Base-by-base conservation (phyloP, 2,888 invertebrate species). In the Caenorhabditis sp. region DNA sequence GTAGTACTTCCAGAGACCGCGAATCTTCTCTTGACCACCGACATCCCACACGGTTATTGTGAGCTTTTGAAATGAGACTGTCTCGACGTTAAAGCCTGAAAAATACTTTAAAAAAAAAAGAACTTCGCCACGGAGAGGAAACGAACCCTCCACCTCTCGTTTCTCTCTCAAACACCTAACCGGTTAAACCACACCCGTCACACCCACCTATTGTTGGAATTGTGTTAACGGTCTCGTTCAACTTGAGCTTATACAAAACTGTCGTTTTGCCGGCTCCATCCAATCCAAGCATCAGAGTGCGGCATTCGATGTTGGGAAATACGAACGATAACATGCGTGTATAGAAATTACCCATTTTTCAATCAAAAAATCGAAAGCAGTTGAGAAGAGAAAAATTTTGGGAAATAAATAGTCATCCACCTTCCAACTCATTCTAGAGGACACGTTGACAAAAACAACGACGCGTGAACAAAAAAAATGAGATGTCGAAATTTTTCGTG, bases 21-120 rank as follows among this genome's bases (percentile, higher is more conserved):
- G 91, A 86, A 97, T 97, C 91, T 95, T 97, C 88, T 95, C 95
- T 89, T 97, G 97, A 76, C 97, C 97, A 88, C 97, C 97, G 67
- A 97, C 97, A 89, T 97, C 97, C 97, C 97, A 97, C 14, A 97
- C 97, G 24, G 97, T 97, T 88, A 97, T 97, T 88, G 94, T 94
- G 88, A 97, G 96, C 90, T 97, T 97, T 91, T 96, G 97, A 90
- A 97, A 97, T 88, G 97, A 97, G 6, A 97, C 97, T 1, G 97
- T 97, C 89, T 97, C 97, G 31, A 97, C 97, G 89, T 97, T 97
- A 89, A 97, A 97, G 8, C 97, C 97, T 91, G 84, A 17, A 86
- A 60, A 60, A 60, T n/a, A n/a, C n/a, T n/a, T n/a, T n/a, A n/a
- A n/a, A n/a, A n/a, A n/a, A n/a, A n/a, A n/a, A n/a, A n/a, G n/a